Conservation (phyloP, 2,113 vertebrate species). For the Lamprotornis superbus region DNA sequence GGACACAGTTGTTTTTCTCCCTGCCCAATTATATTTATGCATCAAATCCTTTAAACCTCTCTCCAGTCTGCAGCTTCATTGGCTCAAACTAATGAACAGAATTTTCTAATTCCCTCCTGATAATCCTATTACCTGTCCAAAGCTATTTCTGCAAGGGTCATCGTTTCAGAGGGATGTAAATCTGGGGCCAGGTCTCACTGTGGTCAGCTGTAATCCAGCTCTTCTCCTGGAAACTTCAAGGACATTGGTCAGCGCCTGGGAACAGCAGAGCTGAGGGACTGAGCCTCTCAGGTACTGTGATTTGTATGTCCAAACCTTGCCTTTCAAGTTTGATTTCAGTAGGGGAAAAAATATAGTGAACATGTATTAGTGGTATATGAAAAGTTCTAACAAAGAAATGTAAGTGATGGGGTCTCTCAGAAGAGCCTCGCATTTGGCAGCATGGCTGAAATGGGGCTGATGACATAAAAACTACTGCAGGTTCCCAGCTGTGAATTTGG, state of each 20-base stretch:
- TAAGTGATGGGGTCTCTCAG: background rate
- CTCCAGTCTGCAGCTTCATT: slow-evolving; percentile 43
- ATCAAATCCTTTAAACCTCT: slow-evolving; percentile 64
- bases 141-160: slow-evolving; percentile 87
- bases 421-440: background rate
- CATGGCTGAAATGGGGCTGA: background rate
- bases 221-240: slow-evolving; percentile 54
- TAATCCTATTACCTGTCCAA: slow-evolving; percentile 92
- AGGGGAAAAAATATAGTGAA: background rate
- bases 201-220: slow-evolving; percentile 58
- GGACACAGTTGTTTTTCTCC: slow-evolving; percentile 14
- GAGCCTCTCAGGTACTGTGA: slow-evolving; percentile 28
- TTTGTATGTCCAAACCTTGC: background rate
- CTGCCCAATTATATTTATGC: slow-evolving; percentile 48
- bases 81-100: slow-evolving; percentile 69
- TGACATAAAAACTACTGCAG: background rate
- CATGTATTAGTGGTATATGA: background rate
- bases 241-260: background rate
- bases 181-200: slow-evolving; percentile 73
- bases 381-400: background rate
- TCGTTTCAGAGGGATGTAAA: slow-evolving; percentile 70
- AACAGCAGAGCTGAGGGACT: slow-evolving; percentile 15
- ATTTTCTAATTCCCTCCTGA: slow-evolving; percentile 81
- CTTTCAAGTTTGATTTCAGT: background rate
- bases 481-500: background rate